These are phyloP conservation scores for Dipodomys stephensi DNA, from an alignment of 2,113 vertebrate species.

Conservation along the genomic window DNA sequence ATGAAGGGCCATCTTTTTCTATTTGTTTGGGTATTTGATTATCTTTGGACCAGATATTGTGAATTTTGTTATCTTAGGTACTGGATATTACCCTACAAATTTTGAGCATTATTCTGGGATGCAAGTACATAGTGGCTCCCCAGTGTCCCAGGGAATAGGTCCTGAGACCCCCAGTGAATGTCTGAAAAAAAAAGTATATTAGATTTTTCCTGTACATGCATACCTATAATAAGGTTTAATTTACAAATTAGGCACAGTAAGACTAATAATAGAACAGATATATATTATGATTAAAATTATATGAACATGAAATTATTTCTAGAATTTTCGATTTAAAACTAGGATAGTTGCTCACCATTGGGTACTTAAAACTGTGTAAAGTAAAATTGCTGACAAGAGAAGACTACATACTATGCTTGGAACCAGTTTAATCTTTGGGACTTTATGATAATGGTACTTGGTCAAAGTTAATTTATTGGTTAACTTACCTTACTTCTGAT, in stretches of 20 bases:
- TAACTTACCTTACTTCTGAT: neutral
- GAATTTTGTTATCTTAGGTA: constrained; percentile 11
- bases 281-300: neutral
- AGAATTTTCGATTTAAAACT: neutral
- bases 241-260: neutral
- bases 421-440: constrained; percentile 1
- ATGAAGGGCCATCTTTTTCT: neutral
- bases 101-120: constrained; percentile 11
- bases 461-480: neutral
- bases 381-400: neutral
- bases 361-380: neutral
- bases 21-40: neutral
- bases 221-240: neutral
- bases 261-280: neutral
- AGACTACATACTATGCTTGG: neutral
- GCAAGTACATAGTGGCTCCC: neutral
- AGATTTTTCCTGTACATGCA: neutral
- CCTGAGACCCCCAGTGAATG: neutral
- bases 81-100: neutral
- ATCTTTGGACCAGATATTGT: neutral
- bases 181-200: neutral
- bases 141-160: neutral
- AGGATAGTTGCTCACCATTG: neutral
- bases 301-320: neutral
- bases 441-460: constrained; percentile 8